These are phyloP conservation scores for Dryoscopus gambensis DNA, from an alignment of 2,113 vertebrate genomes.

Conservation along the genomic window DNA sequence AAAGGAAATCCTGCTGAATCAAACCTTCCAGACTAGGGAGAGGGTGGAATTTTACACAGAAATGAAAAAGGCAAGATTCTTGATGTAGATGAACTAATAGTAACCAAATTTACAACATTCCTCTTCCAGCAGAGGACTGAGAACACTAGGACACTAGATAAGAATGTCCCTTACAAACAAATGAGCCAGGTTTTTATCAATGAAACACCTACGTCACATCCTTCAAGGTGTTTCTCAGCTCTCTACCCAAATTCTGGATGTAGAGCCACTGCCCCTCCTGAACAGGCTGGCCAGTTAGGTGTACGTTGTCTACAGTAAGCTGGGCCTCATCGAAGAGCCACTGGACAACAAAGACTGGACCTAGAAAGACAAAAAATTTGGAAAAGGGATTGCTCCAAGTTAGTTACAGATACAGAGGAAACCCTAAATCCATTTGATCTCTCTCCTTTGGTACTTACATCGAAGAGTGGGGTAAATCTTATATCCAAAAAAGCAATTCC, in stretches of 20 bases:
- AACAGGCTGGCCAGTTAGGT: slow-evolving; percentile 93
- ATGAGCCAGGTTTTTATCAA: neutral
- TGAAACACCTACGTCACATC: slow-evolving; percentile 89
- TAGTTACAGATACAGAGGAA: neutral
- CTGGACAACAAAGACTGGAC: slow-evolving; percentile 95
- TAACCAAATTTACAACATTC: neutral
- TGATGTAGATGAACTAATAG: neutral
- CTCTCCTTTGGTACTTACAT: slow-evolving; percentile 75
- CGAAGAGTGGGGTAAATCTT: slow-evolving; percentile 93
- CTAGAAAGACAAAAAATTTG: slow-evolving; percentile 52
- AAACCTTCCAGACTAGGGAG: neutral
- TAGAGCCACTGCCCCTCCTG: slow-evolving; percentile 97
- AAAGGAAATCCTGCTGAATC: neutral
- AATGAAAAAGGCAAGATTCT: neutral
- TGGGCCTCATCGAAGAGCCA: slow-evolving; percentile 98
- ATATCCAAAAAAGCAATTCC: slow-evolving; percentile 99
- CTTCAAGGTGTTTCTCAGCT: slow-evolving; percentile 91
- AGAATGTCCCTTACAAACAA: neutral
- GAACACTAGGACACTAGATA: neutral
- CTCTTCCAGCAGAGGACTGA: neutral
- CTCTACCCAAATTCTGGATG: slow-evolving; percentile 92
- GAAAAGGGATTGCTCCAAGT: neutral
- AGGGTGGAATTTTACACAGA: neutral
- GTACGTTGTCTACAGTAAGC: slow-evolving; percentile 93
- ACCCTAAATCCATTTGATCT: neutral